A percentile compares a stretch with the other conserved stretches of the same genome.
Evolutionary conservation across 30 jellyfish, hydroid and myxozoan genomes (phyloP).

Genomic region (Euphysa ruthae): DNA sequence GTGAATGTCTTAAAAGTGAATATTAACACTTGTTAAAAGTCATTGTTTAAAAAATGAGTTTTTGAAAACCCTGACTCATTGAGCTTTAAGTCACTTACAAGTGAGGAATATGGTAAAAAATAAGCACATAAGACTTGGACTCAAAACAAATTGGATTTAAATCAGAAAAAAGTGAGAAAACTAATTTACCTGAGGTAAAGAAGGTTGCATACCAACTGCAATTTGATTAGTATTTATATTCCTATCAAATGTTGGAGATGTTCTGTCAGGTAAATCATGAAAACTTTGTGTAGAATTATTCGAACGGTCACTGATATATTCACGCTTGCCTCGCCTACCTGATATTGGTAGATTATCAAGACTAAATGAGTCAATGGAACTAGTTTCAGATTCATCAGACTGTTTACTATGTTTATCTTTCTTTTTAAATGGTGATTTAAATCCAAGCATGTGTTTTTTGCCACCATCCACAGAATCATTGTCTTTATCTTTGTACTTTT

Average conservation of each 20-base stretch:
- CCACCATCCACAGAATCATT: constrained; percentile 24
- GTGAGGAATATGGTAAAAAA: too few relatives aligned
- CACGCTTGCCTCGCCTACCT: constrained; percentile 24
- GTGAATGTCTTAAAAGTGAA: too few relatives aligned
- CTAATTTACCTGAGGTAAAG: too few relatives aligned
- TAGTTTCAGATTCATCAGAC: constrained; percentile 40
- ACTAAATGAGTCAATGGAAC: constrained; percentile 29
- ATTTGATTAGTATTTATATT: neutral
- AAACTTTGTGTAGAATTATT: constrained; percentile 18
- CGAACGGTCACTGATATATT: constrained; percentile 23
- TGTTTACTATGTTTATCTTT: constrained; percentile 12
- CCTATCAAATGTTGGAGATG: too few relatives aligned
- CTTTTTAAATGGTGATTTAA: constrained; percentile 36
- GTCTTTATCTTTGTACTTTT: neutral
- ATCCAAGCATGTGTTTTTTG: constrained; percentile 16
- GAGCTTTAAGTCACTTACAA: too few relatives aligned
- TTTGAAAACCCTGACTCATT: too few relatives aligned
- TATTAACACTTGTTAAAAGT: too few relatives aligned
- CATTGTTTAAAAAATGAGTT: too few relatives aligned
- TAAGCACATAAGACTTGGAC: too few relatives aligned
- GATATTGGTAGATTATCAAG: constrained; percentile 7
- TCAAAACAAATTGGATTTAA: too few relatives aligned
- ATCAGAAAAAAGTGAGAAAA: too few relatives aligned
- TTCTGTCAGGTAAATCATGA: too few relatives aligned
- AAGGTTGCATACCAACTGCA: constrained; percentile 4